Evolutionary conservation across 2,888 invertebrate genomes (phyloP), one percentile per base, ranked within the genome.

Genomic region (Malacosoma neustria): DNA sequence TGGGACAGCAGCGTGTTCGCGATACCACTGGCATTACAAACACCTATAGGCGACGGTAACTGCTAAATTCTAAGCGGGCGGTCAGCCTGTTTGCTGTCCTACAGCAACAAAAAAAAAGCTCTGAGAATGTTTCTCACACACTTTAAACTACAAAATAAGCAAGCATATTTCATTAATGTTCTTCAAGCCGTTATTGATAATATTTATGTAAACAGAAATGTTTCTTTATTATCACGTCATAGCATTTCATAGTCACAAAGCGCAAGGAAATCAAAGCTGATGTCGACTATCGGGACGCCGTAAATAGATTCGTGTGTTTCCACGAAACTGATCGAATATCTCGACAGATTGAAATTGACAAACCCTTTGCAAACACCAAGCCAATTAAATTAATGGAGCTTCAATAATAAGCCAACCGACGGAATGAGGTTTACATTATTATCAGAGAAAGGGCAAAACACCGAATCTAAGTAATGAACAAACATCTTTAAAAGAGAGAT

Each of bases 311-410:
- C 9, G 6, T 22, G 22, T 22, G 22, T 22, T 22, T 6, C 22
- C 9, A 5, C 9, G 22, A 22, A 22, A 7, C 7, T 9, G 22
- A 22, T 22, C 22, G 22, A 22, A 39, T 39, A 47, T 49, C 43
- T 45, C 36, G 32, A 37, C 42, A 38, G 45, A 47, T 43, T 47
- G 45, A 41, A 45, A 45, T 39, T 36, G 43, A 40, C 41, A 39
- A 41, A 39, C 34, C 41, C 22, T 32, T 11, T 36, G 32, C 41
- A 34, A 45, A 39, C 41, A 40, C 14, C 31, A 32, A 35, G 14
- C 34, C 42, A 42, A 40, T 43, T 40, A 41, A 33, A 41, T 44
- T 45, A 41, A 46, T 43, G 33, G 38, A 43, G 33, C 39, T 32
- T 31, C 37, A 40, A 42, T 38, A 40, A 36, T n/a, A 36, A 22